Evolutionary conservation across 2,113 vertebrate genomes (phyloP).

Genomic region (Felis catus): DNA sequence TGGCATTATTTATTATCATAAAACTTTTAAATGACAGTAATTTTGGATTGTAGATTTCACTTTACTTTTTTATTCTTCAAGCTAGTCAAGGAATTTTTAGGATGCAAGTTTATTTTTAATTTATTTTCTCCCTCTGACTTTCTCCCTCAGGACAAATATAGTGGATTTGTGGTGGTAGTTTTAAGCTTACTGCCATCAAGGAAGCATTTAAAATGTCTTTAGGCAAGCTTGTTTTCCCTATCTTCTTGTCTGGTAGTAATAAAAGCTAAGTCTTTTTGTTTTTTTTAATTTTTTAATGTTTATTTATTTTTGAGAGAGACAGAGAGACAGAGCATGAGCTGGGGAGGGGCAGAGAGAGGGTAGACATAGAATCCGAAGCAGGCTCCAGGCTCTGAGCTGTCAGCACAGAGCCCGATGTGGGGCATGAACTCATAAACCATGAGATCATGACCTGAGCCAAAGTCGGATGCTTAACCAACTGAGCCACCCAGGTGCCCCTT

Average conservation of each 20-base stretch:
- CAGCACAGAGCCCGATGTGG: too few species aligned
- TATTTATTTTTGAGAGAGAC: too few species aligned
- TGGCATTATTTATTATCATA: neutral
- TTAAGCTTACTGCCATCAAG: neutral
- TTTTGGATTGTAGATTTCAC: neutral
- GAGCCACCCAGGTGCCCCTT: too few species aligned
- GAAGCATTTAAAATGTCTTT: neutral
- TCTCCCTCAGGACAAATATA: neutral
- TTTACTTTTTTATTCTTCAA: neutral
- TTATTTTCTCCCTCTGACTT: neutral
- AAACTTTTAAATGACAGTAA: slow-evolving; percentile 4
- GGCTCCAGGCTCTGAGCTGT: too few species aligned
- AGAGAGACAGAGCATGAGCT: too few species aligned
- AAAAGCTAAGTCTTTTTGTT: neutral
- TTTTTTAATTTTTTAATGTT: too few species aligned
- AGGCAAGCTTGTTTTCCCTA: neutral
- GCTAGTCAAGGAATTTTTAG: neutral
- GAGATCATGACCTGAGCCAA: too few species aligned
- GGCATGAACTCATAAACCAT: too few species aligned
- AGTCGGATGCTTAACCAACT: too few species aligned
- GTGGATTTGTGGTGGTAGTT: neutral
- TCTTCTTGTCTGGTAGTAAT: neutral
- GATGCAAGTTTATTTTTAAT: neutral
- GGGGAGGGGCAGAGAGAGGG: too few species aligned
- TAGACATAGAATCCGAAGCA: too few species aligned